Percentiles rank a stretch among this genome's conserved stretches.
Conservation (phyloP, 2,888 invertebrate species). For the Dinocampus coccinellae region DNA sequence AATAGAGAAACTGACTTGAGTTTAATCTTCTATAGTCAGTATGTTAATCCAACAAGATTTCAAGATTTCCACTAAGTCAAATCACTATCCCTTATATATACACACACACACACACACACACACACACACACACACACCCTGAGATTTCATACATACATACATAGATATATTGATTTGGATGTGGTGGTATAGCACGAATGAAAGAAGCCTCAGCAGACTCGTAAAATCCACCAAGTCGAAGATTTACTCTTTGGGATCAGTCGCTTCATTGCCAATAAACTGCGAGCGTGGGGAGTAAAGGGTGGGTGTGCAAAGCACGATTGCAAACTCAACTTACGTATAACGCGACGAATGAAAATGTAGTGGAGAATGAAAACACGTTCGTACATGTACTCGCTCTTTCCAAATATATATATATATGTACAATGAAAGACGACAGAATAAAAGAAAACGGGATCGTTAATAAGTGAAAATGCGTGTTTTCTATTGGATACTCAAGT, state of each 20-base stretch:
- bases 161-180: background rate
- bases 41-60: constrained; percentile 14
- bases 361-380: background rate
- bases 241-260: constrained; percentile 36
- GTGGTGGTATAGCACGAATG: background rate
- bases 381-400: too few relatives aligned
- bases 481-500: constrained; percentile 17
- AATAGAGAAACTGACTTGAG: background rate
- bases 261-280: constrained; percentile 38
- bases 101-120: constrained; percentile 14
- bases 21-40: background rate
- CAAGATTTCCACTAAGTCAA: constrained; percentile 28
- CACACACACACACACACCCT: constrained; percentile 24
- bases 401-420: background rate
- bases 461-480: constrained; percentile 33
- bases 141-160: background rate
- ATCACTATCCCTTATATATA: constrained; percentile 20
- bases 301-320: background rate
- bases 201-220: constrained; percentile 28
- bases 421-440: background rate
- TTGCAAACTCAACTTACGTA: constrained; percentile 1
- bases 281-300: constrained; percentile 9
- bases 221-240: constrained; percentile 36
- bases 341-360: too few relatives aligned
- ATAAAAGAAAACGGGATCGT: constrained; percentile 4